Base-by-base conservation (phyloP, 1,140 invertebrate genomes). In the Drosophila funebris region DNA sequence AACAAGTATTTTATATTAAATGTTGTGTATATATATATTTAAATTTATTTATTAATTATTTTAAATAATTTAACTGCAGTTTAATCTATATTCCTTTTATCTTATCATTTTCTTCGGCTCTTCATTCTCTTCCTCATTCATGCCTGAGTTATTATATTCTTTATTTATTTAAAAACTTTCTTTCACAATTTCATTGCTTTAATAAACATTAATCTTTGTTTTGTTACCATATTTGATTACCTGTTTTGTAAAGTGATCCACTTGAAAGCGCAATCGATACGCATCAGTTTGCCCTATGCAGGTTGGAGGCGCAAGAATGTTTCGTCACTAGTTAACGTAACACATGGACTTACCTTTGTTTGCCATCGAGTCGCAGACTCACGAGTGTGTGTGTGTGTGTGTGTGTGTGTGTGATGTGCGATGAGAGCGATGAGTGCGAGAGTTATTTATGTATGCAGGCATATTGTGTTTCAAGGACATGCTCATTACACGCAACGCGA, bases 401-500 rank as follows among this genome's bases (percentile, higher is more conserved):
- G 22, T 3, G 22, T 2, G 2, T 6, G 48, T 2, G 39, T 61
- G 78, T 87, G 78, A 87, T 88, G n/a, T n/a, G n/a, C n/a, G n/a
- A n/a, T n/a, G n/a, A n/a, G n/a, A n/a, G n/a, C n/a, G n/a, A n/a
- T n/a, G 22, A 24, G 22, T 2, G 2, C 24, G 48, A 3, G 39
- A 64, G 78, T 87, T 78, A 87, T 88, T 87, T 87, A 87, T 87
- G 74, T 82, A 87, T 87, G 70, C 82, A 66, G 78, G 76, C 83
- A 82, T 87, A 87, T 88, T 87, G 83, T 88, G 64, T 87, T 87
- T 87, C 82, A 87, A 87, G 83, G 82, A 82, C 83, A 88, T 78
- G 60, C 83, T 88, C 83, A 87, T 87, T 87, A 87, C 78, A 82
- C 83, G 78, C 78, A 73, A 82, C 67, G 74, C 82, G 67, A 79